Evolutionary conservation across 2,113 vertebrate species (phyloP).

Genomic region (Passer montanus): DNA sequence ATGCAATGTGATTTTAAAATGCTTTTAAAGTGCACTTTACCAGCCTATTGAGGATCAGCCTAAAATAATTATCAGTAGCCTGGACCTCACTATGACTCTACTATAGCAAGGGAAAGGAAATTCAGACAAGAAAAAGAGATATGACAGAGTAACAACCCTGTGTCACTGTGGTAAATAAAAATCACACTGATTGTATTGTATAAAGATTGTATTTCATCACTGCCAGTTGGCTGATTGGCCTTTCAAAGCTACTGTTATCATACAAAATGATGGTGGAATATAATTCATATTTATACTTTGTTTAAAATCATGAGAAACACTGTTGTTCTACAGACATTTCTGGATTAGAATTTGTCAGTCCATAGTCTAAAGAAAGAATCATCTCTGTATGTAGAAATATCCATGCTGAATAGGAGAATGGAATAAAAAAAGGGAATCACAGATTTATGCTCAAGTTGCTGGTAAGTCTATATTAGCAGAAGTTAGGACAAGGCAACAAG

Average conservation of each 20-base stretch:
- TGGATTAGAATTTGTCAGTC: neutral
- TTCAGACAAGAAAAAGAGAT: neutral
- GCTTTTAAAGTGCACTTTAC: neutral
- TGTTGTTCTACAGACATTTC: neutral
- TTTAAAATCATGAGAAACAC: neutral
- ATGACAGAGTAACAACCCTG: neutral
- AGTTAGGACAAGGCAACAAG: neutral
- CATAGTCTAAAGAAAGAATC: neutral
- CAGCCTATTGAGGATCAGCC: neutral
- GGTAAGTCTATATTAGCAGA: neutral
- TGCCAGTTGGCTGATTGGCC: neutral
- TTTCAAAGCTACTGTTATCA: rapidly evolving
- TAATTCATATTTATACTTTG: neutral
- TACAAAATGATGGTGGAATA: neutral
- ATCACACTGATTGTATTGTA: neutral
- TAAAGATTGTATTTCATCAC: neutral
- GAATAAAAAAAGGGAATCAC: neutral
- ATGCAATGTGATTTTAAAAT: neutral
- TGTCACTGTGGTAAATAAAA: neutral
- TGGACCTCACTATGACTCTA: neutral
- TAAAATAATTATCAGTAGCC: neutral
- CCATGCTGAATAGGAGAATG: neutral
- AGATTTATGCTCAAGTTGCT: neutral
- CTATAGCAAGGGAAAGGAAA: neutral
- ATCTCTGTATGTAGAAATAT: neutral